These are phyloP conservation scores for Tetraneura akinire DNA, from an alignment of 1,140 invertebrate genomes.

Conservation along the genomic window DNA sequence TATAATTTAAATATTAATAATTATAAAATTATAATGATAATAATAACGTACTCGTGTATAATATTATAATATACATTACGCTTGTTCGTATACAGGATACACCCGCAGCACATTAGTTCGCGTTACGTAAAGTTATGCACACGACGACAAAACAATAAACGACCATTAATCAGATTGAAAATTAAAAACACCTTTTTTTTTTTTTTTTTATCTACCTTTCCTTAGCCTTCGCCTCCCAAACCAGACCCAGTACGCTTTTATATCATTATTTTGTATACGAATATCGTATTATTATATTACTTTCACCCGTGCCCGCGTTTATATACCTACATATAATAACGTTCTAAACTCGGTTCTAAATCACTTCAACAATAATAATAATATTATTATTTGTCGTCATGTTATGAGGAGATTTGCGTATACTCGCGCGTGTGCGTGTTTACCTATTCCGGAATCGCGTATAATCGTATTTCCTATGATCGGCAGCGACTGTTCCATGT, in stretches of 20 bases:
- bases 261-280: background rate
- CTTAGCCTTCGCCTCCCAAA: background rate
- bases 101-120: background rate
- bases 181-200: background rate
- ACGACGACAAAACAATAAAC: slow-evolving; percentile 30
- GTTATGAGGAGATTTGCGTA: background rate
- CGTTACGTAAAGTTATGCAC: background rate
- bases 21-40: background rate
- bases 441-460: background rate
- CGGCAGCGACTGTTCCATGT: background rate
- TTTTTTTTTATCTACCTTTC: no score
- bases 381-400: background rate
- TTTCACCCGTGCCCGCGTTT: background rate
- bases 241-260: background rate
- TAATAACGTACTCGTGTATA: no score
- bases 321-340: background rate
- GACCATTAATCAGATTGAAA: slow-evolving; percentile 11
- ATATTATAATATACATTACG: background rate
- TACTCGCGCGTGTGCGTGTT: background rate
- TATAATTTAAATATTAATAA: background rate
- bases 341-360: no score
- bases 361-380: background rate
- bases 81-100: background rate
- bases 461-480: background rate
- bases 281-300: background rate